A percentile compares a stretch with the other conserved stretches of the same genome.
These are phyloP conservation scores for Mastacembelus armatus DNA, from an alignment of 2,797 vertebrate species.

Conservation along the genomic window DNA sequence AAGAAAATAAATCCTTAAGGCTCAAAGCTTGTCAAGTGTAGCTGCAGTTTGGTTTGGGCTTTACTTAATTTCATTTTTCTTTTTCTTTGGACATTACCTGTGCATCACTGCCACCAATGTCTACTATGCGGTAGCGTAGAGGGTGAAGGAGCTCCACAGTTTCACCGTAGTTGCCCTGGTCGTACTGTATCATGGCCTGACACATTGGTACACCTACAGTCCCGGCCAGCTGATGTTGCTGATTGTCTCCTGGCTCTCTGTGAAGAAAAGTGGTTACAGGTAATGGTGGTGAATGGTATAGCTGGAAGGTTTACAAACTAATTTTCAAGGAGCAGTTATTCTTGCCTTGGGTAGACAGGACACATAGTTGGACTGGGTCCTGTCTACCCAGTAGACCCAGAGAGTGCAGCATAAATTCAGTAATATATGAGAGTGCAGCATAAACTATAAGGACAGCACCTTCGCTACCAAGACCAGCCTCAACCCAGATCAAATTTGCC, in stretches of 20 bases:
- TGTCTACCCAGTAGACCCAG: too few species aligned
- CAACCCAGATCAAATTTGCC: too few species aligned
- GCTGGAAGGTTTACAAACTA: background rate
- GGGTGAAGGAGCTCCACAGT: constrained; percentile 89
- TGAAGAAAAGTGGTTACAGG: background rate
- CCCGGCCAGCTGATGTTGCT: constrained; percentile 83
- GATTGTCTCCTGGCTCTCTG: constrained; percentile 89
- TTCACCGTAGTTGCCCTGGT: constrained; percentile 85
- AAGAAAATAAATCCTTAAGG: constrained; percentile 15
- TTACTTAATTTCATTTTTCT: background rate
- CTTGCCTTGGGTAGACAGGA: too few species aligned
- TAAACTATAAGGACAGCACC: too few species aligned
- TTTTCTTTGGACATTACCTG: constrained; percentile 84
- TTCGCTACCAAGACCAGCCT: too few species aligned
- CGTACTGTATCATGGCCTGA: constrained; percentile 89
- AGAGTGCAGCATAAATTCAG: too few species aligned
- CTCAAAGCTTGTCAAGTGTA: constrained; percentile 1
- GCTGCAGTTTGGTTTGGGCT: background rate
- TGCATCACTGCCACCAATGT: constrained; percentile 93
- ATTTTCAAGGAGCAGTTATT: background rate
- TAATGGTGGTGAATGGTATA: background rate
- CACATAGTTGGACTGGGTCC: too few species aligned
- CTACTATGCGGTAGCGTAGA: constrained; percentile 84
- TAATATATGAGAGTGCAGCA: too few species aligned
- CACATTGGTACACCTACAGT: constrained; percentile 89